Base-by-base conservation (phyloP, 1,140 invertebrate species). In the Zaprionus nigranus region DNA sequence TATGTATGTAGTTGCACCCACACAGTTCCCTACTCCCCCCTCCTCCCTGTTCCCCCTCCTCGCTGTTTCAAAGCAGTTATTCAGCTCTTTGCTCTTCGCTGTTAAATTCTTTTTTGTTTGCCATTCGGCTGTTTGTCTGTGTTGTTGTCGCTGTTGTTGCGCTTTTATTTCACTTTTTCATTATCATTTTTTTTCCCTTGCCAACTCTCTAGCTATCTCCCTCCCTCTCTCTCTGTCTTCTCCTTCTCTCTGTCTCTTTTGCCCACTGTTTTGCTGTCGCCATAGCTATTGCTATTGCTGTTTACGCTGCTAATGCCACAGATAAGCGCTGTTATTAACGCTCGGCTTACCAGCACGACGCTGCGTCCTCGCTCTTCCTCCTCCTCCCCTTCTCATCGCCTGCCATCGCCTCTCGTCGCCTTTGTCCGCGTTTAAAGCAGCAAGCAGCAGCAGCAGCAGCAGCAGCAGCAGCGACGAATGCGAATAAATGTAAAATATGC, bases 261-360 rank as follows among this genome's bases (percentile, higher is more conserved):
- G 26, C 43, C 56, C 60, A 15, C 15, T 62, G n/a, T 43, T 60
- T 28, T 70, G 78, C 34, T 26, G 15, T 53, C 61, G 22, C 24
- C n/a, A 30, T 24, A 59, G 71, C 36, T 26, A 24, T 40, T 66
- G 72, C 51, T 70, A 69, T 73, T 82, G 83, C 79, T 87, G 72
- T 85, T 70, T 62, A 78, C 75, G 78, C 88, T 91, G 76, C 83
- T 91, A 91, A 91, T 91, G 86, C 86, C 82, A 75, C 79, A 90
- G 86, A 90, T 90, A 90, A 90, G 86, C 86, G 86, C 82, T 90
- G 86, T 90, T 90, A 90, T 90, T 90, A 90, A 90, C 86, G 86
- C 86, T 90, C 82, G 82, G 86, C 88, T 90, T 91, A 90, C 86
- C 78, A 88, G 81, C 78, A 78, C 73, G 36, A 73, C 46, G 70